phyloP scores from a whole-genome alignment of 2,888 invertebrate genomes.

The Mimas tiliae region DNA sequence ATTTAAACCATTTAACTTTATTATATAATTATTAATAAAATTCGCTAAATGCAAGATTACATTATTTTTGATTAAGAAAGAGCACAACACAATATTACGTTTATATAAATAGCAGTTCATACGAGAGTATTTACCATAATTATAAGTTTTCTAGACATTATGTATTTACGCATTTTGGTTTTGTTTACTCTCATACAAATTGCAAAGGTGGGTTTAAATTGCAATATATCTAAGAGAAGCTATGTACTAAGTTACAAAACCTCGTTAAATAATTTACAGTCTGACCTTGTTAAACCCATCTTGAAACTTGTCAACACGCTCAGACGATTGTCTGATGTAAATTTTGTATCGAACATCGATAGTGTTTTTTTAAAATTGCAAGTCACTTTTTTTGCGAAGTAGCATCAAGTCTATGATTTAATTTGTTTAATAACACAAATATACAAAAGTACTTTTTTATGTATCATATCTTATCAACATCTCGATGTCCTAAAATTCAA shows the following conservation, averaged over 20 bases:
- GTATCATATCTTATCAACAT: too few relatives aligned
- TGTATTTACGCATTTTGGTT: background rate
- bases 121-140: background rate
- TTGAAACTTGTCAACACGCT: background rate
- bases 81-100: background rate
- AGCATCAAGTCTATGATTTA: too few relatives aligned
- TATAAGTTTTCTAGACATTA: background rate
- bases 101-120: background rate
- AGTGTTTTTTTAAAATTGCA: too few relatives aligned
- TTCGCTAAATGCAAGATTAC: background rate
- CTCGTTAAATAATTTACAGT: background rate
- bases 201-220: slow-evolving; percentile 14
- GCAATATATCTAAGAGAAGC: background rate
- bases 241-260: background rate
- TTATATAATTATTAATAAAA: background rate
- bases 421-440: too few relatives aligned
- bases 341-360: background rate
- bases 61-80: background rate
- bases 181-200: slow-evolving; percentile 7
- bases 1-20: background rate
- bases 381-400: too few relatives aligned
- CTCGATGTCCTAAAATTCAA: too few relatives aligned
- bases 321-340: background rate
- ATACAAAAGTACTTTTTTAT: too few relatives aligned
- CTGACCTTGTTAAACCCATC: slow-evolving; percentile 10